Evolutionary conservation across 1,140 invertebrate genomes (phyloP), one percentile per base, ranked within the genome.

Genomic region (Planococcus citri): DNA sequence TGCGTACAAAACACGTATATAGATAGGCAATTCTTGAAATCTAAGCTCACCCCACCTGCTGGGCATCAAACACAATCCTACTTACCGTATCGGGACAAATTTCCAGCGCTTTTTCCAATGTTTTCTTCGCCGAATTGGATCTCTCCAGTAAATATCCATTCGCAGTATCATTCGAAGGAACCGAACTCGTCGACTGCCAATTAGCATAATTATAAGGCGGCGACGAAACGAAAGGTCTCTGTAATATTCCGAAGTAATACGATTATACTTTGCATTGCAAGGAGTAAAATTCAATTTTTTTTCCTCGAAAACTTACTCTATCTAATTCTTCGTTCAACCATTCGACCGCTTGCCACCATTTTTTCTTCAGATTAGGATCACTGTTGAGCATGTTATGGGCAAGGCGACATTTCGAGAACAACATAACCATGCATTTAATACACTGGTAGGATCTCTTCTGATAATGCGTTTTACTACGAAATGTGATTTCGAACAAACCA

Each of bases 391-490:
- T 86, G 70, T 85, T 82, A 75, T 90, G 82, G 1, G 89, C 89
- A 29, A 82, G 77, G 27, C 84, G 85, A 78, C 91, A 94, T 74
- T 91, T 90, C 72, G 86, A 87, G 80, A 97, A 95, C 27, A 97
- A 81, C 70, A 88, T 85, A 24, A 96, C 94, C 80, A 97, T 85
- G 77, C 92, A 92, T 80, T 98, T 97, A 37, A 97, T 95, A 78
- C 95, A 97, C 77, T 96, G 93, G 80, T 98, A 98, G 37, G 94
- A 92, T 73, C 94, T 81, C 80, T 97, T 97, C 78, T 97, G 94
- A 78, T 97, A 95, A 80, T 96, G 92, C 73, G 88, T 91, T 77
- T 95, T 96, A 27, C 91, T 91, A 70, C 91, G 85, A 73, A 89
- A 84, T 76, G 97, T 95, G 64, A 90, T 97, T 74, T 97, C 95